Evolutionary conservation across 2,888 invertebrate species (phyloP), one percentile per base, ranked within the genome.

Genomic region (Eilema griseolum): DNA sequence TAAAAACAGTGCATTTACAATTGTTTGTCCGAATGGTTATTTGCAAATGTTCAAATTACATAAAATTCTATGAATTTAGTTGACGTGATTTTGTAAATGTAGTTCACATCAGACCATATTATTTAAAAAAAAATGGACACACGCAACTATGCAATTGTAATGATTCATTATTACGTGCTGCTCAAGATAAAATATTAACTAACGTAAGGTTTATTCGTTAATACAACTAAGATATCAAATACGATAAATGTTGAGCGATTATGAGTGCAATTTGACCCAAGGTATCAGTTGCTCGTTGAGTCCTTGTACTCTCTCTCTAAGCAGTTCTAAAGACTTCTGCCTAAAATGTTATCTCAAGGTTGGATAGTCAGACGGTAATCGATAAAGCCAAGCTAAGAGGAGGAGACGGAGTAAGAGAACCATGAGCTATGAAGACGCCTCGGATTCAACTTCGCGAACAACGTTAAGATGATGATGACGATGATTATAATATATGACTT

Each of bases 21-120:
- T 52, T 5, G 0, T 5, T 52, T 52, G 52, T 52, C n/a, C n/a
- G 10, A 52, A 52, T n/a, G 52, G 8, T 26, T 33, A 31, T 11
- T 46, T n/a, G 20, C 20, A n/a, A 12, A 23, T 33, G 12, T 61
- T 31, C n/a, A n/a, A 24, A 24, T 63, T 26, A 28, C 46, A 41
- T 11, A 28, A 20, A 8, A 31, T 57, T 57, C 33, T 57, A 1
- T 52, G 33, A 41, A 60, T 60, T 26, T 28, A n/a, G 26, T 60
- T 41, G 41, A 60, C 41, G 59, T 66, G 59, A 41, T 41, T 41
- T 28, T 66, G 41, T 26, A 20, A 24, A 60, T 66, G 66, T 60
- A 60, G 59, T 14, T 12, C 56, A 33, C 14, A 56, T 65, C 33
- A 10, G 8, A 66, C 16, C 23, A 57, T 24, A n/a, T 8, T 31